A percentile compares a stretch with the other conserved stretches of the same genome.
phyloP scores from a whole-genome alignment of 2,113 vertebrate genomes.

The Rhineura floridana region DNA sequence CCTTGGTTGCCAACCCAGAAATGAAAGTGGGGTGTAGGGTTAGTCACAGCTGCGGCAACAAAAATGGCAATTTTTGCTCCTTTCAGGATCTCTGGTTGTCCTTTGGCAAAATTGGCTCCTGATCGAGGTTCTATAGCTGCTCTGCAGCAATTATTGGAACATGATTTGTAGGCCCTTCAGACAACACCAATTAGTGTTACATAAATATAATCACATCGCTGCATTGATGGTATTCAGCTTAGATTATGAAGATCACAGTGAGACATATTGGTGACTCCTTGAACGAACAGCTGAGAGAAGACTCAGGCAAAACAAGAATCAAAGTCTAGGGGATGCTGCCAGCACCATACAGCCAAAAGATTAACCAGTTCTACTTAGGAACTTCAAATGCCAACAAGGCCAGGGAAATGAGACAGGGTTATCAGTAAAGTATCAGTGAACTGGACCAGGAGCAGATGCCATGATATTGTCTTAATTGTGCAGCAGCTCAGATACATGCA shows the following conservation, averaged over 20 bases:
- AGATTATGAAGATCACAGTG: background rate
- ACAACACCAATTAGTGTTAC: background rate
- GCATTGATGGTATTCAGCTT: background rate
- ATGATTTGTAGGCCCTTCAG: background rate
- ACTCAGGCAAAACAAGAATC: background rate
- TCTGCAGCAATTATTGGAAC: background rate
- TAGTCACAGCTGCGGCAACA: background rate
- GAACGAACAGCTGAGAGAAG: background rate
- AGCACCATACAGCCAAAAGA: background rate
- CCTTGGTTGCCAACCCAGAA: background rate
- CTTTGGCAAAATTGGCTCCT: background rate
- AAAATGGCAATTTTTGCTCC: background rate
- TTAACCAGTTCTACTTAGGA: background rate
- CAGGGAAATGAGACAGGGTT: background rate
- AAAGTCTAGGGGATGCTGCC: background rate
- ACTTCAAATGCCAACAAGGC: background rate
- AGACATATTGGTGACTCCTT: background rate
- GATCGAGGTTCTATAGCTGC: background rate
- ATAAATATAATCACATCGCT: background rate
- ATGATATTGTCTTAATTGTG: background rate
- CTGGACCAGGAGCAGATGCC: background rate
- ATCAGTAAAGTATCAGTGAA: background rate
- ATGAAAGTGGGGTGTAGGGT: background rate
- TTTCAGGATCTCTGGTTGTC: background rate
- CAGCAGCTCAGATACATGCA: background rate